Percentiles rank a stretch among this genome's conserved stretches.
These are phyloP conservation scores for Rhyacophila evoluta DNA, from an alignment of 2,888 invertebrate species.

Conservation along the genomic window DNA sequence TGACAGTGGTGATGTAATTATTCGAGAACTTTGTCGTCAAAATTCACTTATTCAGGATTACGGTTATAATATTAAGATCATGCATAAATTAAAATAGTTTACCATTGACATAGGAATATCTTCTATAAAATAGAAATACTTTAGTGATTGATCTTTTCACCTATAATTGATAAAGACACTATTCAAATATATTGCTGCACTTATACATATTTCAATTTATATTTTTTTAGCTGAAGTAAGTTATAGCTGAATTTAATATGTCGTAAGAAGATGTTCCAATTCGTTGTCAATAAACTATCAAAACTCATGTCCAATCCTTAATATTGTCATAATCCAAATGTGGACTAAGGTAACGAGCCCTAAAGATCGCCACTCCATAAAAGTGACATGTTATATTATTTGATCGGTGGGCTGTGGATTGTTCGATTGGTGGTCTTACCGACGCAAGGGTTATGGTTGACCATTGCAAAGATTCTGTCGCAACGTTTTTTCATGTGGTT, in stretches of 20 bases:
- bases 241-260: no score
- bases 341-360: not conserved
- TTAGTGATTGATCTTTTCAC: no score
- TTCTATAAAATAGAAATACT: no score
- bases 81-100: slow-evolving; percentile 2
- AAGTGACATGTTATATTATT: not conserved
- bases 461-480: slow-evolving; percentile 88
- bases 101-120: not conserved
- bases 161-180: no score
- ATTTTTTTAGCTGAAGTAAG: no score
- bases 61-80: not conserved
- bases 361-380: not conserved
- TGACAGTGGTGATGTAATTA: slow-evolving; percentile 20
- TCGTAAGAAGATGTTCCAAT: no score
- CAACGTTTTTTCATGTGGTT: slow-evolving; percentile 90
- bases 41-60: not conserved
- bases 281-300: no score
- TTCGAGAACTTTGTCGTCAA: not conserved
- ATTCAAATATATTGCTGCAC: no score
- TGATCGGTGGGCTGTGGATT: not conserved
- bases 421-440: slow-evolving; percentile 74
- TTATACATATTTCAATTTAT: no score
- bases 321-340: no score
- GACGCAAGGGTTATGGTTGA: slow-evolving; percentile 94
- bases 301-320: no score